Conservation (phyloP, 2,113 vertebrate genomes). For the Chaetodon auriga region DNA sequence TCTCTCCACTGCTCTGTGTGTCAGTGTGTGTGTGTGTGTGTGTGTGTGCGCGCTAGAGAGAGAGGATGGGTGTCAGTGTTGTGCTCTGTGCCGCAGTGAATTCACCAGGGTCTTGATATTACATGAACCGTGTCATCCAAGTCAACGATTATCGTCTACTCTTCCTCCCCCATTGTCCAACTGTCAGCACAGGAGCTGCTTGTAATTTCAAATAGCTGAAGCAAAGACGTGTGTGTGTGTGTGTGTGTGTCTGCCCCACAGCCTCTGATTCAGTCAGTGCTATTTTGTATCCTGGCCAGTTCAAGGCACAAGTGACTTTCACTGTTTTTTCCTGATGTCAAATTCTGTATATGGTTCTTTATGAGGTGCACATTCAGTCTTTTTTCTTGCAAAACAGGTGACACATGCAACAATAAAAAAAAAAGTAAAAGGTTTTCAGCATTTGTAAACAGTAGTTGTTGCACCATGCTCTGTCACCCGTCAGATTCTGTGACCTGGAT, state of each 20-base stretch:
- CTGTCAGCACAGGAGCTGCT: constrained; percentile 15
- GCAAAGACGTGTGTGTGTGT: background rate
- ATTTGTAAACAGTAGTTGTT: background rate
- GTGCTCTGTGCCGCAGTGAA: constrained; percentile 44
- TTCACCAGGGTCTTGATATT: constrained; percentile 28
- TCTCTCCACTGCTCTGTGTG: constrained; percentile 8
- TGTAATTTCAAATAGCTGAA: constrained; percentile 31
- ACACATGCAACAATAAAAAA: background rate
- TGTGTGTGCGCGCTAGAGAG: background rate
- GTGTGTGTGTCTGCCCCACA: background rate
- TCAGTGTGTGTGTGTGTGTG: constrained; percentile 1
- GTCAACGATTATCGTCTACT: constrained; percentile 20
- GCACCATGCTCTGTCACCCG: no score
- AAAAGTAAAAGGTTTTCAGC: background rate
- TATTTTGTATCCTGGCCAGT: background rate
- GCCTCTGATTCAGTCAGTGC: background rate
- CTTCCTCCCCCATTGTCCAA: background rate
- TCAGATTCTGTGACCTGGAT: background rate
- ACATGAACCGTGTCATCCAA: constrained; percentile 38
- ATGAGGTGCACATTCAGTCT: background rate
- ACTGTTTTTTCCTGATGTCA: background rate
- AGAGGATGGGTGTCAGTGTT: constrained; percentile 18
- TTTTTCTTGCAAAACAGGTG: background rate
- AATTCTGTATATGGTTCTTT: background rate
- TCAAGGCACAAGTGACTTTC: background rate